These are phyloP conservation scores for Diorhabda carinulata DNA, from an alignment of 1,140 invertebrate genomes.

Conservation along the genomic window DNA sequence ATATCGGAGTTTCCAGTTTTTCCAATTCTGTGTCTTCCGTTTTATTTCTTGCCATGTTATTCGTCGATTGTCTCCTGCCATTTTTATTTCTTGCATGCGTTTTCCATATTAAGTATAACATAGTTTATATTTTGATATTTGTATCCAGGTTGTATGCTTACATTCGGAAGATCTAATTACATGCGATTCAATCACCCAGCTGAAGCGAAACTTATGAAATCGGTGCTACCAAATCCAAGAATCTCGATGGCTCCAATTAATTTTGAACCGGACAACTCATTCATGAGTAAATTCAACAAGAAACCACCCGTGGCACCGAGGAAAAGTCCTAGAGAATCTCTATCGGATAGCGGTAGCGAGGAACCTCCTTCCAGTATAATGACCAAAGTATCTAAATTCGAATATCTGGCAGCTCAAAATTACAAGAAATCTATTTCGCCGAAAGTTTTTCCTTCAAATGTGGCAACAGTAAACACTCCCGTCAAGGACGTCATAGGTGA, in stretches of 20 bases:
- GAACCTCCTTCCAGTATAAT: constrained; percentile 52
- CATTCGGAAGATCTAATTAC: constrained; percentile 81
- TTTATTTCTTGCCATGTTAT: too few species aligned
- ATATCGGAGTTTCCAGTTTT: too few species aligned
- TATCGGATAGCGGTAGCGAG: constrained; percentile 52
- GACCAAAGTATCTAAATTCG: constrained; percentile 60
- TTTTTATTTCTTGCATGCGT: too few species aligned
- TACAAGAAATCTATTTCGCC: constrained; percentile 59
- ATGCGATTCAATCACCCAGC: constrained; percentile 87
- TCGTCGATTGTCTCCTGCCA: too few species aligned
- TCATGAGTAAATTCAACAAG: constrained; percentile 40
- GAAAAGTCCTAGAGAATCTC: constrained; percentile 46
- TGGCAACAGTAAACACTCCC: constrained; percentile 72
- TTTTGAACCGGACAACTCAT: constrained; percentile 49
- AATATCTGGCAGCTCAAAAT: constrained; percentile 53
- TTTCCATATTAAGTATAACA: too few species aligned
- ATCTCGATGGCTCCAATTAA: constrained; percentile 73
- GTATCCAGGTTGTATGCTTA: constrained; percentile 74
- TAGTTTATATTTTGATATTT: neutral
- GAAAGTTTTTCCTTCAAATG: constrained; percentile 72
- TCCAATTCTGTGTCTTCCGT: too few species aligned
- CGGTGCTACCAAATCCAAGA: constrained; percentile 67
- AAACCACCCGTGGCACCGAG: constrained; percentile 54
- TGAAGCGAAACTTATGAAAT: constrained; percentile 79
- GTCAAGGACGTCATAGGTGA: constrained; percentile 71